Conservation (phyloP, 2,888 invertebrate species). For the Cacoxenus indagator region DNA sequence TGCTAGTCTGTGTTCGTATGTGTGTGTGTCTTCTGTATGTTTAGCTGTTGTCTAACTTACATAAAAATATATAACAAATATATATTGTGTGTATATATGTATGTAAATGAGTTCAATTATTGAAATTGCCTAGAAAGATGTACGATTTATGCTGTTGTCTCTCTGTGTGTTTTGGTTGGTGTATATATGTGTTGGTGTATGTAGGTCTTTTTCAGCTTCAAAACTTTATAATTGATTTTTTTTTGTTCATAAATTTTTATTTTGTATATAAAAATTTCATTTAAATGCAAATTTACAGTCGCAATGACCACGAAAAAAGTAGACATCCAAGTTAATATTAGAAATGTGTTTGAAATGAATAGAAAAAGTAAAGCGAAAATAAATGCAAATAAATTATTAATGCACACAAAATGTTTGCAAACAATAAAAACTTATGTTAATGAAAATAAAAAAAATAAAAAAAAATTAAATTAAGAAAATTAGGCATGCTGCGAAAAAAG, state of each 20-base stretch:
- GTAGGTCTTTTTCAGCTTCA: background rate
- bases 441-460: too few species aligned
- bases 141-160: constrained; percentile 24
- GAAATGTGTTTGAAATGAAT: constrained; percentile 10
- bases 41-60: constrained; percentile 50
- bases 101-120: constrained; percentile 46
- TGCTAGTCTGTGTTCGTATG: constrained; percentile 21
- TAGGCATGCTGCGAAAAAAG: background rate
- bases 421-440: too few species aligned
- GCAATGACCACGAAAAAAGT: constrained; percentile 23
- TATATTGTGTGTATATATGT: constrained; percentile 33
- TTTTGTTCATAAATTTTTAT: constrained; percentile 9
- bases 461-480: constrained; percentile 4
- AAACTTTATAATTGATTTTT: constrained; percentile 14
- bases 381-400: too few species aligned
- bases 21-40: constrained; percentile 37
- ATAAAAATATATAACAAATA: constrained; percentile 61
- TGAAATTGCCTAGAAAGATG: constrained; percentile 7
- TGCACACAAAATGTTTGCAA: too few species aligned
- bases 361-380: too few species aligned
- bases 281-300: constrained; percentile 47
- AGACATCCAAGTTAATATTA: constrained; percentile 13
- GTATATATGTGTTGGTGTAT: constrained; percentile 6
- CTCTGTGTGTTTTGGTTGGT: constrained; percentile 12
- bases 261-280: constrained; percentile 32